phyloP scores from a whole-genome alignment of 2,888 invertebrate species.

The Slavum lentiscoides region DNA sequence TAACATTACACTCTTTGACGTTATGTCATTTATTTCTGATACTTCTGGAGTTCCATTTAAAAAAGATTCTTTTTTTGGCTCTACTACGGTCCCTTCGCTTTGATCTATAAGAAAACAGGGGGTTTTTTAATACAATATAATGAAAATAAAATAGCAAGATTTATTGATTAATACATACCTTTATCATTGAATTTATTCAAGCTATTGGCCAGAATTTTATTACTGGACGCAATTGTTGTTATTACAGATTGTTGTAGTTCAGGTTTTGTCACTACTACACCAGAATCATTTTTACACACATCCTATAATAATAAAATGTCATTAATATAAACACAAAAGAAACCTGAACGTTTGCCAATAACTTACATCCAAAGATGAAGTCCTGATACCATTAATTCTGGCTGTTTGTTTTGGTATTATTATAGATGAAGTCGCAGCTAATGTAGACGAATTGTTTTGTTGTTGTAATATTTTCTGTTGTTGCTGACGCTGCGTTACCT shows the following conservation, averaged over 20 bases:
- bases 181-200: conserved; percentile 37
- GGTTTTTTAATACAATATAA: not conserved
- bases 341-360: not conserved
- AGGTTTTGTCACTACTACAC: conserved; percentile 18
- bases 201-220: conserved; percentile 34
- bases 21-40: conserved; percentile 54
- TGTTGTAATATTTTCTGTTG: conserved; percentile 66
- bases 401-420: conserved; percentile 32
- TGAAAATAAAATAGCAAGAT: not conserved
- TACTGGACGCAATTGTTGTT: conserved; percentile 41
- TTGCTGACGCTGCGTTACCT: conserved; percentile 73
- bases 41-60: conserved; percentile 36
- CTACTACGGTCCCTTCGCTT: conserved; percentile 2
- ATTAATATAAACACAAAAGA: conserved; percentile 1
- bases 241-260: conserved; percentile 38
- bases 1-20: conserved; percentile 70
- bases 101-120: conserved; percentile 30
- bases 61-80: conserved; percentile 37
- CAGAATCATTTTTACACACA: conserved; percentile 25
- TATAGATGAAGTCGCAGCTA: conserved; percentile 9
- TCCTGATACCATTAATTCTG: conserved; percentile 36
- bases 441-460: conserved; percentile 57
- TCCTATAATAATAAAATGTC: conserved; percentile 22
- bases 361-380: conserved; percentile 28
- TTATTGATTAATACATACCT: conserved; percentile 10